Evolutionary conservation across 92 coral and sea anemone genomes (phyloP), one percentile per base, ranked within the genome.

Genomic region (Scolanthus callimorphus): DNA sequence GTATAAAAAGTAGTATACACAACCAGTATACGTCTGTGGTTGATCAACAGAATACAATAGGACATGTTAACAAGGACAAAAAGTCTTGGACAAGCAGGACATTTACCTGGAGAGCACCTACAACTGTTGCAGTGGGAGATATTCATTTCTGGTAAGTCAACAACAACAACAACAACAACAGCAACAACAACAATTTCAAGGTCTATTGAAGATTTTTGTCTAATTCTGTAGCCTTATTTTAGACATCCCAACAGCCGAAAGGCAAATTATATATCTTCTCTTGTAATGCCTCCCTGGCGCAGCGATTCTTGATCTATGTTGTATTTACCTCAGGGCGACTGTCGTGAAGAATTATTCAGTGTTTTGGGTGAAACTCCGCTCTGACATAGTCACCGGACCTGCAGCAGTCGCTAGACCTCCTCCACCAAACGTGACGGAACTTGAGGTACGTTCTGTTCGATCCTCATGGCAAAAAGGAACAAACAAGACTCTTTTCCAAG

Each of bases 281-380:
- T n/a, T n/a, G n/a, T n/a, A n/a, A n/a, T n/a, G n/a, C n/a, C n/a
- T n/a, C n/a, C n/a, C n/a, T n/a, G n/a, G n/a, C n/a, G n/a, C n/a
- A n/a, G n/a, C n/a, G n/a, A n/a, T n/a, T n/a, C n/a, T n/a, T n/a
- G n/a, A n/a, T n/a, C n/a, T n/a, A n/a, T n/a, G n/a, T n/a, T n/a
- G n/a, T n/a, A n/a, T n/a, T n/a, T n/a, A n/a, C n/a, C n/a, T n/a
- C 49, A 81, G 88, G 59, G 88, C 83, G 20, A 75, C 88, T 10
- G 63, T 81, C 20, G 83, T 76, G 8, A 28, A 81, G 11, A 41
- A 62, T 10, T 81, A 39, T 43, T 4, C 3, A 44, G 57, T 23
- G 15, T 81, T 39, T 47, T 81, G 88, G 88, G 54, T 29, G 3
- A 59, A 60, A 2, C 39, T 81, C 45, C 25, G 39, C 2, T 81